These are phyloP conservation scores for Oxytorus armatus DNA, from an alignment of 2,888 invertebrate genomes.

Conservation along the genomic window DNA sequence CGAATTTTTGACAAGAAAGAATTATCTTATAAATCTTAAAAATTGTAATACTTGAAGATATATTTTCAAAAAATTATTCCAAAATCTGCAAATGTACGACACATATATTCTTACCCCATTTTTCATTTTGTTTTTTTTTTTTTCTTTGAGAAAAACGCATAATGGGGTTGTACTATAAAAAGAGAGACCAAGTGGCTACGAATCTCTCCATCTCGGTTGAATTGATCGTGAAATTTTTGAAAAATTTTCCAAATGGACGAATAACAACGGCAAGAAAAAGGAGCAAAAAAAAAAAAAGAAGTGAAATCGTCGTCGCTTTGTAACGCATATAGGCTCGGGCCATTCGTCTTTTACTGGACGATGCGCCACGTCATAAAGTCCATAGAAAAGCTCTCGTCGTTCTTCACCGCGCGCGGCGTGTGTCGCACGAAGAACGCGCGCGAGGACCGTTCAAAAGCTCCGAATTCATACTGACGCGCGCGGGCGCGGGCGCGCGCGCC, in stretches of 20 bases:
- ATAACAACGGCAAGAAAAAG: conserved; percentile 45
- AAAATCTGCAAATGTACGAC: background rate
- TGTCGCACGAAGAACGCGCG: conserved; percentile 58
- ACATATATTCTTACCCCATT: background rate
- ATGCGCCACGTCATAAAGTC: conserved; percentile 76
- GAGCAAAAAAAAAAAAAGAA: conserved; percentile 44
- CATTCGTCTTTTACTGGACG: conserved; percentile 67
- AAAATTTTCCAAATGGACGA: conserved; percentile 55
- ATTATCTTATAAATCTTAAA: no score
- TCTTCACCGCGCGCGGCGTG: conserved; percentile 70
- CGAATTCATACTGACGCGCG: conserved; percentile 46
- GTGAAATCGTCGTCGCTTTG: conserved; percentile 64
- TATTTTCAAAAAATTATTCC: background rate
- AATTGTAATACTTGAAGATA: no score
- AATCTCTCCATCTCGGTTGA: conserved; percentile 56
- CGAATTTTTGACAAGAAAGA: no score
- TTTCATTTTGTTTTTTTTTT: conserved; percentile 2
- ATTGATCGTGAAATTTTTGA: conserved; percentile 70
- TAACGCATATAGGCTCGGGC: conserved; percentile 56
- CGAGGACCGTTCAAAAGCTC: conserved; percentile 55
- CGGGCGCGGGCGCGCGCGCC: conserved; percentile 55
- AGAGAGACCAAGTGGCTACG: background rate
- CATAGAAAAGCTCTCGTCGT: conserved; percentile 77
- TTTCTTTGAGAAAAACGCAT: background rate
- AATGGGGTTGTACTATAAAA: conserved; percentile 13